These are phyloP conservation scores for Pteronotus mesoamericanus DNA, from an alignment of 2,797 vertebrate species.

Conservation along the genomic window DNA sequence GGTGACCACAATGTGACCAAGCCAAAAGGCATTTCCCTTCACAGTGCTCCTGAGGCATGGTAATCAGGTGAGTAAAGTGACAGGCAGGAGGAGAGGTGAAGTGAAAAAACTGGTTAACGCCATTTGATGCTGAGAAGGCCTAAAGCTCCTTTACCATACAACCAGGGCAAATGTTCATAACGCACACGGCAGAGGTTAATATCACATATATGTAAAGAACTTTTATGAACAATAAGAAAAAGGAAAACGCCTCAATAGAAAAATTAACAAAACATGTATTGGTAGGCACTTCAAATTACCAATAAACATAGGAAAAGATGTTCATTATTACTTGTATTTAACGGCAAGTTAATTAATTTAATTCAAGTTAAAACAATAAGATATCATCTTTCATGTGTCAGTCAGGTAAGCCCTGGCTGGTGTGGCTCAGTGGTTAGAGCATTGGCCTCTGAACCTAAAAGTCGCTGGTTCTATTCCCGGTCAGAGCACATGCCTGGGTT, in stretches of 20 bases:
- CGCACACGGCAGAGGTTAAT: neutral
- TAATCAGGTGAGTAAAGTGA: neutral
- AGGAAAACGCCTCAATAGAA: neutral
- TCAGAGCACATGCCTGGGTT: too few relatives aligned
- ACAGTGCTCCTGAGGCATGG: neutral
- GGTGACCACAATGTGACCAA: neutral
- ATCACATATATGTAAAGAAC: neutral
- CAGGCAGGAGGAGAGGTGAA: neutral
- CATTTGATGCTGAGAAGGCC: neutral
- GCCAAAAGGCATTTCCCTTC: neutral
- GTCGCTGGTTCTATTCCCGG: too few relatives aligned
- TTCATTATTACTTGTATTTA: neutral
- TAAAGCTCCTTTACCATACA: neutral
- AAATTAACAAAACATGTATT: neutral
- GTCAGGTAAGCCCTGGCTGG: too few relatives aligned
- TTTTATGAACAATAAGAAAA: neutral
- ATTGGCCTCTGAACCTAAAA: too few relatives aligned
- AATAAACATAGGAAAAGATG: neutral
- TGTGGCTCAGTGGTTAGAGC: too few relatives aligned
- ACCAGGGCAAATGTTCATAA: neutral
- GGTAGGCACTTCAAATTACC: neutral
- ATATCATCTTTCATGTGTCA: neutral
- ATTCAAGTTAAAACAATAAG: neutral
- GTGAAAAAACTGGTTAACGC: neutral
- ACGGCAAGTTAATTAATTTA: neutral